phyloP scores from a whole-genome alignment of 2,113 vertebrate genomes.

The Plotosus lineatus region DNA sequence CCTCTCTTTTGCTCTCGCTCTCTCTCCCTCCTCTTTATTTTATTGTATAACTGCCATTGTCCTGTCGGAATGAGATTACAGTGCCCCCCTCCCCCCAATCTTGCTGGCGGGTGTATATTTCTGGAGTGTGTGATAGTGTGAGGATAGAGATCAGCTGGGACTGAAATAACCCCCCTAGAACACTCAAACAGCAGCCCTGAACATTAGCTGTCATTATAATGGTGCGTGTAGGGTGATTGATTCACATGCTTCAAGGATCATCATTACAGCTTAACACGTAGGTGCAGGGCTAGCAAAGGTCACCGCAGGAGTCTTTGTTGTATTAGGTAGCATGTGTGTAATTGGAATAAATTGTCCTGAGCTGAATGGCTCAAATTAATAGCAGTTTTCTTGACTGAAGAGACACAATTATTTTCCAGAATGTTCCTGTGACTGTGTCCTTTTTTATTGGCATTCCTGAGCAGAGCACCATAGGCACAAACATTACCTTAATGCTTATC shows the following conservation, averaged over 20 bases:
- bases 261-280: conserved; percentile 57
- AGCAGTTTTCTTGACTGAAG: conserved; percentile 15
- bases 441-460: background rate
- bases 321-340: conserved; percentile 11
- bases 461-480: too few species aligned
- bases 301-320: conserved; percentile 3
- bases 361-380: conserved; percentile 27
- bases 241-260: conserved; percentile 60
- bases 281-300: conserved; percentile 19
- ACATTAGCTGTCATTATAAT: conserved; percentile 74
- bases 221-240: conserved; percentile 72
- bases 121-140: conserved; percentile 76
- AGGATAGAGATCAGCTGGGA: conserved; percentile 74
- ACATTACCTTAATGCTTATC: too few species aligned
- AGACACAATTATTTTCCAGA: background rate
- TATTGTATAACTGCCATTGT: conserved; percentile 70
- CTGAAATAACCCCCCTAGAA: conserved; percentile 66
- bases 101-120: conserved; percentile 52
- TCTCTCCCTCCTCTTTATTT: conserved; percentile 27
- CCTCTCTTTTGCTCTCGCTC: background rate
- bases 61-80: conserved; percentile 83
- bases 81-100: conserved; percentile 56
- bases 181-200: conserved; percentile 58
- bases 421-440: background rate
- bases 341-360: conserved; percentile 30